Evolutionary conservation across 2,113 vertebrate genomes (phyloP).

Genomic region (Bothrops jararaca): DNA sequence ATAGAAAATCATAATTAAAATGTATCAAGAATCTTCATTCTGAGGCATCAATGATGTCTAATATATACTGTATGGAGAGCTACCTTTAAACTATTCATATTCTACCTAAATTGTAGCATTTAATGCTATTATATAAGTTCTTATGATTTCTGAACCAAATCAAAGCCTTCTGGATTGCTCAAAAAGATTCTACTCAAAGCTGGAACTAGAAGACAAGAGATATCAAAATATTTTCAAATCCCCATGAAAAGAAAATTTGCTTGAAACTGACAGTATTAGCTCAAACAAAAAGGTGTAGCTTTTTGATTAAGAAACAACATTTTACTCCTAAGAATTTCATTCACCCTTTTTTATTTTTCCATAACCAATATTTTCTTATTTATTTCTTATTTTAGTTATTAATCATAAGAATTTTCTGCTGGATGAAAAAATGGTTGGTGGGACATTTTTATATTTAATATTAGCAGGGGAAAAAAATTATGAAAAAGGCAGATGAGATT

Average conservation of each 20-base stretch:
- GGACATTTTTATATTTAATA: background rate
- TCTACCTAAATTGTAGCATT: background rate
- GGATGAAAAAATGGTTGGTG: background rate
- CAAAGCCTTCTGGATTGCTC: background rate
- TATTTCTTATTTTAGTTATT: background rate
- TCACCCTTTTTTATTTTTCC: background rate
- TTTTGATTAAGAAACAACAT: background rate
- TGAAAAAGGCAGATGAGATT: background rate
- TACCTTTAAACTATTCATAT: background rate
- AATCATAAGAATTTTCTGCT: background rate
- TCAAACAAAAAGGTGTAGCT: background rate
- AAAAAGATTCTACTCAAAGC: background rate
- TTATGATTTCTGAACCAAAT: background rate
- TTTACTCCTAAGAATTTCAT: background rate
- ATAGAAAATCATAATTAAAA: background rate
- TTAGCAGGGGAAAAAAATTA: background rate
- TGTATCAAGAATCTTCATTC: background rate
- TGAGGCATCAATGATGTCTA: background rate
- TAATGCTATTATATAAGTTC: background rate
- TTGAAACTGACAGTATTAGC: background rate
- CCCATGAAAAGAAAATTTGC: background rate
- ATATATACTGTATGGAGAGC: background rate
- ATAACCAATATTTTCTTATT: background rate
- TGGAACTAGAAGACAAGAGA: background rate
- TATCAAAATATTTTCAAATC: background rate